phyloP scores from a whole-genome alignment of 2,113 vertebrate genomes.

The Psilopsiagon aurifrons region DNA sequence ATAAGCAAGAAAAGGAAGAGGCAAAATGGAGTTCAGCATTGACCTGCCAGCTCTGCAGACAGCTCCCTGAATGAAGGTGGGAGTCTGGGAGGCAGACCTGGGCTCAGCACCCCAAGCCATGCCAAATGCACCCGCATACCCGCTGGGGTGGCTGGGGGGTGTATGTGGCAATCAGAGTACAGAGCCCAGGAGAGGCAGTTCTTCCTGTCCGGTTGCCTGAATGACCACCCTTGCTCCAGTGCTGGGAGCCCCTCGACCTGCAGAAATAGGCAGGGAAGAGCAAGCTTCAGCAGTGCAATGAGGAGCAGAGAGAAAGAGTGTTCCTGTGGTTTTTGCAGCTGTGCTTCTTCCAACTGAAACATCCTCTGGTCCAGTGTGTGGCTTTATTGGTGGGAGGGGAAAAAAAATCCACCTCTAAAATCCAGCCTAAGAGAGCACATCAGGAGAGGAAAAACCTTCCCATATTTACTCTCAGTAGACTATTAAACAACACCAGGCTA shows the following conservation, averaged over 20 bases:
- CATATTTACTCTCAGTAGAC: constrained; percentile 84
- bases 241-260: no score
- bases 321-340: background rate
- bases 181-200: background rate
- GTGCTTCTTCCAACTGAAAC: constrained; percentile 31
- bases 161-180: background rate
- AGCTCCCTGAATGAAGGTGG: no score
- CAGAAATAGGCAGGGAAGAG: background rate
- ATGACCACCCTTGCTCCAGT: fast-evolving
- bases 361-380: background rate
- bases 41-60: background rate
- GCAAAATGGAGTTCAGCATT: background rate
- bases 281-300: background rate
- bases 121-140: fast-evolving
- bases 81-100: background rate
- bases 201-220: background rate
- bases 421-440: constrained; percentile 26
- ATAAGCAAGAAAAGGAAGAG: background rate
- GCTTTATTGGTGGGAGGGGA: background rate
- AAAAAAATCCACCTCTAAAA: constrained; percentile 2
- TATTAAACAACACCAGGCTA: constrained; percentile 89
- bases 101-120: background rate
- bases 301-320: background rate
- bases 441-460: constrained; percentile 69
- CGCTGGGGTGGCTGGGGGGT: fast-evolving